Conservation (phyloP, 2,113 vertebrate genomes). For the Enhydra lutris region DNA sequence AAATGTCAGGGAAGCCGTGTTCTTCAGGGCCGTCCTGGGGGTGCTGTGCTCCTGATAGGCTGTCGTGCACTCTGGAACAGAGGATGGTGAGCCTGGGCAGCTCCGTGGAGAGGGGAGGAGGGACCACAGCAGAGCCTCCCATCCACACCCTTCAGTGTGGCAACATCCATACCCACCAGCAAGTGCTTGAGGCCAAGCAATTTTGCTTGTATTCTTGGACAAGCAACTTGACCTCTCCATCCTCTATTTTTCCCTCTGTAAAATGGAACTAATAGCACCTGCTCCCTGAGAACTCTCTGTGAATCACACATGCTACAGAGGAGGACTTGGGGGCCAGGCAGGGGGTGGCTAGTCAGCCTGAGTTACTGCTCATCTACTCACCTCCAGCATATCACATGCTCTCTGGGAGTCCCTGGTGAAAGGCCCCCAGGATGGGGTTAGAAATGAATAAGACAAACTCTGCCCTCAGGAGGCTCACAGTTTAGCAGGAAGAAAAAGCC, state of each 20-base stretch:
- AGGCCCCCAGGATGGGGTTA: neutral
- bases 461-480: neutral
- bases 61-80: rapidly evolving
- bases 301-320: rapidly evolving
- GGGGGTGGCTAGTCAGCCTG: no score
- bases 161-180: no score
- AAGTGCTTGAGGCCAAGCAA: no score
- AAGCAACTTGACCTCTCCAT: neutral
- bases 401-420: neutral
- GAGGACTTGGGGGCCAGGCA: no score
- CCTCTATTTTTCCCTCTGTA: neutral
- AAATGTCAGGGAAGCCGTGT: rapidly evolving
- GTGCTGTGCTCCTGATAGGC: neutral
- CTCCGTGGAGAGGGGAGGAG: neutral
- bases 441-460: neutral
- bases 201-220: neutral
- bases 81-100: neutral
- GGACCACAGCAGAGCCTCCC: no score
- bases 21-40: neutral
- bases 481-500: neutral
- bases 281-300: neutral
- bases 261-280: neutral
- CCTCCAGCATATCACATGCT: rapidly evolving
- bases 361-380: neutral
- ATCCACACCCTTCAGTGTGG: no score